Base-by-base conservation (phyloP, 2,888 invertebrate species). In the Pheosia gnoma region DNA sequence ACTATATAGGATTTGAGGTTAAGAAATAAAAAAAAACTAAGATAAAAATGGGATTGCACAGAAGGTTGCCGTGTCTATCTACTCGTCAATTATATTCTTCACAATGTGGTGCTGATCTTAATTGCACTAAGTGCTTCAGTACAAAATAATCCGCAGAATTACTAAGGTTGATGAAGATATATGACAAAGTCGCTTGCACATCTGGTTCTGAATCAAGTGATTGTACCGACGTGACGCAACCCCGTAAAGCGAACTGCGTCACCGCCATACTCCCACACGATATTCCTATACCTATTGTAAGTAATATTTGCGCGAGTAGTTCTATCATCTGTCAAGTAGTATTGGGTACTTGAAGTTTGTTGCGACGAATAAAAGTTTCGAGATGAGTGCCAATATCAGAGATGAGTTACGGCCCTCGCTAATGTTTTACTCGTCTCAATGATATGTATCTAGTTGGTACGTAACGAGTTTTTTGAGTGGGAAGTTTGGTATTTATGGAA, bases 191-290 rank as follows among this genome's bases (percentile, higher is more conserved):
- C 67, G 69, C 67, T 77, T 68, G 77, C 80, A 71, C 85, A 85
- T 82, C 82, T 83, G 85, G 77, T 77, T 73, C 81, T 74, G 67
- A 83, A 83, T 84, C 84, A 83, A 85, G 84, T 85, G 84, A 85
- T 85, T 25, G 25, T 25, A 25, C 25, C 25, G 0, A 25, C 25
- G 25, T 25, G 25, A 25, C 25, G 25, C 25, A 25, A 25, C 0
- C 41, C 41, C 41, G 8, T 41, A 45, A 9, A 9, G 4, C 10
- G 8, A 2, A 45, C 4, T 11, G 10, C 45, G 4, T 8, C 45
- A 9, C 10, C 45, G 10, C 41, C 3, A 41, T 5, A 7, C 41
- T 41, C 5, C 3, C 8, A 8, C 11, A 49, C 49, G 25, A 25
- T 52, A 52, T n/a, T 38, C 37, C 52, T 0, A 38, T n/a, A 37